These are phyloP conservation scores for Bos javanicus DNA, from an alignment of 2,113 vertebrate genomes.

Conservation along the genomic window DNA sequence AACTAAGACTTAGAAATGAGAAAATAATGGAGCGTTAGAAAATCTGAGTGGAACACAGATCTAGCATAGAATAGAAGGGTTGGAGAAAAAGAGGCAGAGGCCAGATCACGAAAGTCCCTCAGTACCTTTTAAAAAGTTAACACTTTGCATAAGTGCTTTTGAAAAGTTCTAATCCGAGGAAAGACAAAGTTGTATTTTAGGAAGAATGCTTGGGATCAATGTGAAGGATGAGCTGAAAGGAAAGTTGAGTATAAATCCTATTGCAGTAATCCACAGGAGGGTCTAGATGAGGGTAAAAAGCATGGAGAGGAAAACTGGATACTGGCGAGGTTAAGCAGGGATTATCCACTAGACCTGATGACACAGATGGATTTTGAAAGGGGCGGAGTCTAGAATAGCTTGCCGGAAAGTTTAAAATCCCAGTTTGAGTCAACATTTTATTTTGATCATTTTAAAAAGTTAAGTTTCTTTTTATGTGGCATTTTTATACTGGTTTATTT, in stretches of 20 bases:
- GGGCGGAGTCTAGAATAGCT: background rate
- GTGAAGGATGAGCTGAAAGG: background rate
- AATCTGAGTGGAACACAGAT: background rate
- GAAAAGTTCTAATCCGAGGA: constrained; percentile 8
- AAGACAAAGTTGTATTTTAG: constrained; percentile 8
- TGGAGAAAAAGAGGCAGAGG: background rate
- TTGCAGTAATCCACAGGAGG: background rate
- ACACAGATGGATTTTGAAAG: background rate
- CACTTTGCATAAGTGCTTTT: background rate
- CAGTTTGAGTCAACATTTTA: background rate
- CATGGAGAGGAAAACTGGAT: background rate
- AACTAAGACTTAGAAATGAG: background rate
- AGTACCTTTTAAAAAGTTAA: background rate
- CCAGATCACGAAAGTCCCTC: background rate
- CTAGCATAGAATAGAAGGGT: background rate
- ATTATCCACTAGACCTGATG: background rate
- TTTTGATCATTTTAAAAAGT: background rate
- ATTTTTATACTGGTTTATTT: constrained; percentile 37
- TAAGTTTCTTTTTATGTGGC: background rate
- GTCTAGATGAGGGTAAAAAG: background rate
- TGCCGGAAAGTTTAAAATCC: constrained; percentile 6
- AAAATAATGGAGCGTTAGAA: background rate
- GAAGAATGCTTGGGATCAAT: background rate
- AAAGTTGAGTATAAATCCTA: background rate
- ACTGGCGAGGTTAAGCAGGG: background rate